A percentile compares a stretch with the other conserved stretches of the same genome.
Conservation (phyloP, 2,888 invertebrate species). For the Panopea generosa region DNA sequence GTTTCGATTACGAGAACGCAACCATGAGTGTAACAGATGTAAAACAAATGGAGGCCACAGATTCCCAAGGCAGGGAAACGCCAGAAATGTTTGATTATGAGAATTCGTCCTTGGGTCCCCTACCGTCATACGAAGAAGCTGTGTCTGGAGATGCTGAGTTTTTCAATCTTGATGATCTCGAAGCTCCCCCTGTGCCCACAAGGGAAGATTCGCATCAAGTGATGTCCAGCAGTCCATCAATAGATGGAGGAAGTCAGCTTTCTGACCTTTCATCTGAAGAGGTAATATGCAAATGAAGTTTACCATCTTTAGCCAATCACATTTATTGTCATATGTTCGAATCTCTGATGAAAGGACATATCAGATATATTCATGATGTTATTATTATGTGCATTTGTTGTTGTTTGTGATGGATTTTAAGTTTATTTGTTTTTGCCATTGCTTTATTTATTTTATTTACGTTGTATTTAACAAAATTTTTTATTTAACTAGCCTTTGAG, state of each 20-base stretch:
- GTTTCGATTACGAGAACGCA: slow-evolving; percentile 21
- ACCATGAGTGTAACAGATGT: slow-evolving; percentile 30
- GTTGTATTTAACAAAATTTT: too few species aligned
- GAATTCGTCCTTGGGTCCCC: slow-evolving; percentile 57
- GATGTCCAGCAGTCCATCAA: not conserved
- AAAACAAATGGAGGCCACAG: slow-evolving; percentile 38
- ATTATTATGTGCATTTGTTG: too few species aligned
- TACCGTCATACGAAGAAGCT: slow-evolving; percentile 75
- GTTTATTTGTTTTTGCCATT: too few species aligned
- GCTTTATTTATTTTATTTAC: too few species aligned
- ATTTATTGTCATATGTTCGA: not conserved
- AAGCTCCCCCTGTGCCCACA: slow-evolving; percentile 71
- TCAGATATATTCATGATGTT: too few species aligned
- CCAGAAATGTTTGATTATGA: slow-evolving; percentile 66
- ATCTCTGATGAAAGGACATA: too few species aligned
- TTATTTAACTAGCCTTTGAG: too few species aligned
- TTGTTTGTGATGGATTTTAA: too few species aligned
- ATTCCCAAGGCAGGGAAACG: slow-evolving; percentile 36
- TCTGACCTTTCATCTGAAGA: slow-evolving; percentile 66
- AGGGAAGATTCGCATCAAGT: slow-evolving; percentile 66
- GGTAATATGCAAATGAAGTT: slow-evolving; percentile 52
- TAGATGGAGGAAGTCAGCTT: slow-evolving; percentile 9
- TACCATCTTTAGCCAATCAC: too few species aligned
- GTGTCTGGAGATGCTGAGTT: slow-evolving; percentile 67
- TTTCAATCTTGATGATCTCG: slow-evolving; percentile 67